These are phyloP conservation scores for Stichodactyla helianthus DNA, from an alignment of 64 coral and sea anemone species.

Conservation along the genomic window DNA sequence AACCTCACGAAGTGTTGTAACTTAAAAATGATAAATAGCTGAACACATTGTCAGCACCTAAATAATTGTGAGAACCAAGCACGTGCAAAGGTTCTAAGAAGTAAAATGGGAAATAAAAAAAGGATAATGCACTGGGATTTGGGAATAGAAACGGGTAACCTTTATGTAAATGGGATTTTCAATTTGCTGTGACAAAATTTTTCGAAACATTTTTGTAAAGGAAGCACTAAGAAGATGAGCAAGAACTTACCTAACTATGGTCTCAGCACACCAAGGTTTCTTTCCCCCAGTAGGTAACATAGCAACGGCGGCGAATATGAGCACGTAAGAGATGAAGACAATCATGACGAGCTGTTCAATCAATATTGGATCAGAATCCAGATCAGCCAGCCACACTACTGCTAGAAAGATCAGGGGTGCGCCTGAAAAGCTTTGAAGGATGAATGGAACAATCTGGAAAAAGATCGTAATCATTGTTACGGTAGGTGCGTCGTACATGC, in stretches of 20 bases:
- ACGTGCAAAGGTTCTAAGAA: too few relatives aligned
- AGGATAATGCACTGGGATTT: too few relatives aligned
- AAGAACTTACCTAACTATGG: constrained; percentile 63
- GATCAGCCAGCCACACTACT: constrained; percentile 15
- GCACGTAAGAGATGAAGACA: constrained; percentile 47
- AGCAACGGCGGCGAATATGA: constrained; percentile 56
- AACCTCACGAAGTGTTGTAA: too few relatives aligned
- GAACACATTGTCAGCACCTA: too few relatives aligned
- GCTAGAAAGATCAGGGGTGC: constrained; percentile 76
- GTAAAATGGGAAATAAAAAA: too few relatives aligned
- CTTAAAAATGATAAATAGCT: too few relatives aligned
- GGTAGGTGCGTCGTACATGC: background rate
- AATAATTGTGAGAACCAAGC: too few relatives aligned
- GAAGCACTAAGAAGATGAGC: background rate
- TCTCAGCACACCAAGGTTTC: constrained; percentile 37
- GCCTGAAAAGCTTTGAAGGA: constrained; percentile 74
- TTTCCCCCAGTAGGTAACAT: constrained; percentile 59
- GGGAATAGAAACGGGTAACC: too few relatives aligned
- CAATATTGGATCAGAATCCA: background rate
- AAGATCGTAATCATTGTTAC: background rate
- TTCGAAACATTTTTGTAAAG: background rate
- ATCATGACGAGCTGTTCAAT: constrained; percentile 41
- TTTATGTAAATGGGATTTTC: background rate
- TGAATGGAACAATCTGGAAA: constrained; percentile 41
- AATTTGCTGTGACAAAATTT: background rate